Evolutionary conservation across 2,888 invertebrate genomes (phyloP).

Genomic region (Drosophila anomalata): DNA sequence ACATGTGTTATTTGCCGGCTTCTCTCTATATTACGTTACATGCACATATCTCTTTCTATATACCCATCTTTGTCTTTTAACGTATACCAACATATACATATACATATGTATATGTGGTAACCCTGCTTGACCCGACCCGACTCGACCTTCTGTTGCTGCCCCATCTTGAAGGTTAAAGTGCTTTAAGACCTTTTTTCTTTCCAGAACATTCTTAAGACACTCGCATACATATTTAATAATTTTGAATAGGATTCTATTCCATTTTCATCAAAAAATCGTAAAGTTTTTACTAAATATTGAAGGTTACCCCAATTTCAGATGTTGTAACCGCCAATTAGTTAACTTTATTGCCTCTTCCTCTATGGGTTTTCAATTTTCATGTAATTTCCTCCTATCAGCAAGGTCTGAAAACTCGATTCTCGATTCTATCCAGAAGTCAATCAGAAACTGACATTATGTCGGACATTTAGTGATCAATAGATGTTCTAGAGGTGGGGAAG

Average conservation of each 20-base stretch:
- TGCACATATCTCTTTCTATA: not conserved
- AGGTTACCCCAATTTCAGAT: not conserved
- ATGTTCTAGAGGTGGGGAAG: not conserved
- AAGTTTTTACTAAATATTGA: not conserved
- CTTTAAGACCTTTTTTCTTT: constrained; percentile 25
- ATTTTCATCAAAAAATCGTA: not conserved
- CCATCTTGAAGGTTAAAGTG: constrained; percentile 44
- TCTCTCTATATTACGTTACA: not conserved
- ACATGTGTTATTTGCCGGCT: constrained; percentile 52
- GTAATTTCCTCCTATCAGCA: constrained; percentile 22
- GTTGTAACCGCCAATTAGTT: not conserved
- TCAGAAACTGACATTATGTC: constrained; percentile 25
- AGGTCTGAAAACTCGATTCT: constrained; percentile 13
- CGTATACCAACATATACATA: not conserved
- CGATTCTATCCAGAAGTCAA: constrained; percentile 24
- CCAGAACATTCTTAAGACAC: constrained; percentile 16
- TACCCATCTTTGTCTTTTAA: constrained; percentile 1
- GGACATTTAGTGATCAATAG: constrained; percentile 16
- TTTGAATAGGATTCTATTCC: not conserved
- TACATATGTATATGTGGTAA: constrained; percentile 6
- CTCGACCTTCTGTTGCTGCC: constrained; percentile 22
- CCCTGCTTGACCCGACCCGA: constrained; percentile 30
- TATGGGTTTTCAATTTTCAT: constrained; percentile 21
- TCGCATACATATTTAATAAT: not conserved
- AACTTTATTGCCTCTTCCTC: not conserved